Evolutionary conservation across 2,888 invertebrate genomes (phyloP), one percentile per base, ranked within the genome.

Genomic region (Hipparchia semele): DNA sequence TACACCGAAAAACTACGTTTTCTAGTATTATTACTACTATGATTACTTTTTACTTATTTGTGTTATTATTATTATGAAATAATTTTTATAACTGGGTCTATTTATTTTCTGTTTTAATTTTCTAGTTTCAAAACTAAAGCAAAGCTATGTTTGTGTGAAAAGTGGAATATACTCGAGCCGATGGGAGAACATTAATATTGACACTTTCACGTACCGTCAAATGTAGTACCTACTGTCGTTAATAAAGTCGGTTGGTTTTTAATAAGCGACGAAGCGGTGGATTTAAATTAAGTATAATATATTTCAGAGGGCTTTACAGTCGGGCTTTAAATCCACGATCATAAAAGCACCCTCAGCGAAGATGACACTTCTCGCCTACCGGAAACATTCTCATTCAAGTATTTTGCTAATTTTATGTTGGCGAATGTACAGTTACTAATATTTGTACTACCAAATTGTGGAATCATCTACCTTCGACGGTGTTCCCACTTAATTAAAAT

Each of bases 321-420:
- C 39, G 8, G 33, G 4, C 59, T 45, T 59, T 6, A 60, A 60
- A 39, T 60, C 60, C 6, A 39, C 12, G 4, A 60, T 39, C 10
- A 12, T 45, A 60, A 60, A 59, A 60, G 45, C 45, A 39, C 39
- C 12, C n/a, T 60, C 60, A 39, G 45, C 45, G 2, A 60, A 59
- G 39, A 12, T 45, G 60, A 60, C 33, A 60, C 60, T 61, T 60
- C 60, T 39, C 33, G 10, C 60, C 60, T 39, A 33, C 39, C 33
- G 12, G 3, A 33, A 60, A 39, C 39, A 39, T 59, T 13, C 13
- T 39, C 2, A 49, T 49, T 6, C 49, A 49, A 2, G 13, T 59
- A 33, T 23, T 59, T 59, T 59, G 59, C 33, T 33, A 33, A 60
- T 60, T 60, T 60, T 60, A 10, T 39, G 45, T n/a, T 62, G 62